Percentiles rank a stretch among this genome's conserved stretches.
phyloP scores from a whole-genome alignment of 2,113 vertebrate genomes.

The Chaetodon auriga region DNA sequence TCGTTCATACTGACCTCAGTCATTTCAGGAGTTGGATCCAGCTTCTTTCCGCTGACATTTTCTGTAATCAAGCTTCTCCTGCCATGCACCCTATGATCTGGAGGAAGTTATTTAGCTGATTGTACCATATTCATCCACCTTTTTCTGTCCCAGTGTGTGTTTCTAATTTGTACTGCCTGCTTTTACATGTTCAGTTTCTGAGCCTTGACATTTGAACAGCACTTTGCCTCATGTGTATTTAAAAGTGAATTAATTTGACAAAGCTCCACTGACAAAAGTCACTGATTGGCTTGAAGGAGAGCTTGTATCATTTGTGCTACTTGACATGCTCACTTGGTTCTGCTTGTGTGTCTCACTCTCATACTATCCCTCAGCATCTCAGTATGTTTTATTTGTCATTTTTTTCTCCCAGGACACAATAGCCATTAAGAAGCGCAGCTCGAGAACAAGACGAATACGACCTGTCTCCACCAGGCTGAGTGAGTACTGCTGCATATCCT shows the following conservation, averaged over 20 bases:
- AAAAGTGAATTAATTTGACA: background rate
- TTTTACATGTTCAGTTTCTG: conserved; percentile 17
- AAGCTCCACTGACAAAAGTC: conserved; percentile 16
- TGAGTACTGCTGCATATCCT: conserved; percentile 78
- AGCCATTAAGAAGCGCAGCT: conserved; percentile 90
- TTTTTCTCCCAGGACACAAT: conserved; percentile 87
- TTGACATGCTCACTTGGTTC: background rate
- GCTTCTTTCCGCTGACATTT: conserved; percentile 4
- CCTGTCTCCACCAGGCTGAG: conserved; percentile 91
- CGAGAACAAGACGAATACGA: conserved; percentile 89
- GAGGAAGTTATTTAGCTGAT: background rate
- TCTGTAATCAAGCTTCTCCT: background rate
- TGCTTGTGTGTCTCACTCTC: background rate
- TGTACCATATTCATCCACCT: background rate
- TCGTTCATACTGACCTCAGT: background rate
- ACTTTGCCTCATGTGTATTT: background rate
- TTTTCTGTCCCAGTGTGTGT: background rate
- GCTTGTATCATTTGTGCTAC: conserved; percentile 6
- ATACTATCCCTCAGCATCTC: conserved; percentile 18
- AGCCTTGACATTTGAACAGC: background rate
- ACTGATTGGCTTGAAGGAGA: background rate
- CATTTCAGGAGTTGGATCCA: background rate
- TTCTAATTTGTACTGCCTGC: background rate
- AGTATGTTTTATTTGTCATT: background rate
- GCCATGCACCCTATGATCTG: background rate